phyloP scores from a whole-genome alignment of 1,140 invertebrate genomes.

The Propsilocerus akamusi region DNA sequence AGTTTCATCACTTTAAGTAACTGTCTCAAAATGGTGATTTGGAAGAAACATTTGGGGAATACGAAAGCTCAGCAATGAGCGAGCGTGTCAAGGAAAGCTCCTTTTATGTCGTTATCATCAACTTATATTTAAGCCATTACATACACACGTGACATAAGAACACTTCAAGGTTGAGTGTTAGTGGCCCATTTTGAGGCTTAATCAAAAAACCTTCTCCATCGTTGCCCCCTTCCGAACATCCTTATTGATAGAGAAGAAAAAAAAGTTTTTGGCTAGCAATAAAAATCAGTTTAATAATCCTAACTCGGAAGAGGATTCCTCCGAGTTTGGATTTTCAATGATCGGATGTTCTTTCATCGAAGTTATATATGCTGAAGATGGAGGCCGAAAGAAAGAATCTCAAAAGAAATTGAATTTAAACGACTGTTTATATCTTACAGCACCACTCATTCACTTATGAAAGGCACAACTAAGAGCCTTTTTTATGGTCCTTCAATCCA shows the following conservation, averaged over 20 bases:
- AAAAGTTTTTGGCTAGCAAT: too few species aligned
- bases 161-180: too few species aligned
- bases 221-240: too few species aligned
- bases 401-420: constrained; percentile 4
- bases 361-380: constrained; percentile 15
- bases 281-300: too few species aligned
- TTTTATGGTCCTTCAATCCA: background rate
- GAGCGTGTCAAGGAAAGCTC: too few species aligned
- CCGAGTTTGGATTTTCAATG: too few species aligned
- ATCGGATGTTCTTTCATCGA: constrained; percentile 16
- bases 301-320: too few species aligned
- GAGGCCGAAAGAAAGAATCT: too few species aligned
- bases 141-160: background rate
- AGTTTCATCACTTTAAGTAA: too few species aligned
- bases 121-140: background rate
- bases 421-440: background rate
- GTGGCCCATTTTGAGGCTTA: too few species aligned
- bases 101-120: background rate
- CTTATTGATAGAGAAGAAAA: too few species aligned
- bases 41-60: constrained; percentile 31
- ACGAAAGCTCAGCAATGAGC: constrained; percentile 50
- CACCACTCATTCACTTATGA: background rate
- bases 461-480: background rate
- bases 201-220: background rate
- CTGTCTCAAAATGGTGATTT: too few species aligned